Conservation (phyloP, 2,888 invertebrate species). For the Pinctada fucata region DNA sequence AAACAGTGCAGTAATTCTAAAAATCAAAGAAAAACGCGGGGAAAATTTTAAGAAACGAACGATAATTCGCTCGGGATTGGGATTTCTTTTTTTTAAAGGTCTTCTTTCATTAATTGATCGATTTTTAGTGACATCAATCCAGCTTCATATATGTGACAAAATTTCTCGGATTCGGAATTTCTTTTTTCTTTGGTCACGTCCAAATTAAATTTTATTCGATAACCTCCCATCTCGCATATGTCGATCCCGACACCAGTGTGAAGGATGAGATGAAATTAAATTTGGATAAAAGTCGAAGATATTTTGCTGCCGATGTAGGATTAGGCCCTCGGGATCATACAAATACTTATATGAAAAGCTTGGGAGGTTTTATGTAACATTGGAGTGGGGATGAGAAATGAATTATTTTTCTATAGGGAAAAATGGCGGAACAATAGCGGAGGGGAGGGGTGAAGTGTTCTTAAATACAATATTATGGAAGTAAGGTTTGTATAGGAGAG, state of each 20-base stretch:
- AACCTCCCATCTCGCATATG: conserved; percentile 22
- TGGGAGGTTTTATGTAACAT: conserved; percentile 6
- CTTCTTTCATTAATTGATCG: too few relatives aligned
- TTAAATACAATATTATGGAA: conserved; percentile 8
- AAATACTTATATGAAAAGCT: conserved; percentile 7
- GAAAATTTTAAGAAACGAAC: too few relatives aligned
- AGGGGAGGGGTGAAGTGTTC: conserved; percentile 7
- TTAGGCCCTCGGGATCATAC: background rate
- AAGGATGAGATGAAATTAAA: conserved; percentile 35
- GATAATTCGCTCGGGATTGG: background rate
- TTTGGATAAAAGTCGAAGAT: conserved; percentile 25
- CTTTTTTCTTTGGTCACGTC: conserved; percentile 16
- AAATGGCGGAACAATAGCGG: background rate
- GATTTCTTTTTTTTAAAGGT: background rate
- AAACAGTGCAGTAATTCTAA: too few relatives aligned
- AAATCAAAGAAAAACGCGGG: too few relatives aligned
- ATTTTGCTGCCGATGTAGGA: background rate
- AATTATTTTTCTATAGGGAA: conserved; percentile 3
- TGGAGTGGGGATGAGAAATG: background rate
- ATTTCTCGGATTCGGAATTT: too few relatives aligned
- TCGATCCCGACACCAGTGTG: conserved; percentile 20
- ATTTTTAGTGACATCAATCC: too few relatives aligned
- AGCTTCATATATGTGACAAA: too few relatives aligned
- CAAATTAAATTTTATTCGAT: conserved; percentile 8
- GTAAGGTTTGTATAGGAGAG: background rate